Evolutionary conservation across 2,888 invertebrate species (phyloP), one percentile per base, ranked within the genome.

Genomic region (Drosophila nigricruria): DNA sequence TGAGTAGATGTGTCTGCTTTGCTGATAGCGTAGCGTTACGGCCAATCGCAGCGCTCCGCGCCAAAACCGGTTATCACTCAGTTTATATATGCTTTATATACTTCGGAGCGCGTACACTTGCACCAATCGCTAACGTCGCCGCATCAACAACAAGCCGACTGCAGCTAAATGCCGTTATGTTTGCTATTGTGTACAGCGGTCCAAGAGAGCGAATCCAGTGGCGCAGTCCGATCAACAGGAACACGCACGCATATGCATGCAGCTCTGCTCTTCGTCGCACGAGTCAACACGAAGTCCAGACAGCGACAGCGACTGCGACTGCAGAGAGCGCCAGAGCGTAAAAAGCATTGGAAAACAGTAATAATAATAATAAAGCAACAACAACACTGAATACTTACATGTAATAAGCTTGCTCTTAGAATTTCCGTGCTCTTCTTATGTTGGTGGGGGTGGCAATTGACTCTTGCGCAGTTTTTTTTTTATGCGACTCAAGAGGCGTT

Each of bases 71-170:
- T 88, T 88, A 66, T 70, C 57, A 36, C 58, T 49, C 60, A 68
- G 23, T 60, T 77, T 78, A 73, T 77, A 20, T 77, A 78, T 77
- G 52, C 40, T 77, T 86, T 88, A 88, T 88, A 43, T 80, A 86
- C 77, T 72, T 75, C 63, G 72, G 61, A 71, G 73, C 70, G 82
- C 81, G 82, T 80, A 87, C 84, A 85, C 88, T 90, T 89, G 85
- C 89, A 81, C 89, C 89, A 89, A 89, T 89, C 89, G 82, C 77
- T 64, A 70, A 66, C 73, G 74, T 49, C 73, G 79, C 40, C 72
- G 77, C 56, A 27, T 25, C 53, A 69, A 60, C 70, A 79, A 76
- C 68, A 81, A 81, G 34, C 69, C 69, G 43, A 64, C 42, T 57
- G 63, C 60, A 68, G 60, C 50, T 56, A 70, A 71, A 40, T 79